phyloP scores from a whole-genome alignment of 2,888 invertebrate genomes.

The Linnaemya tessellans region DNA sequence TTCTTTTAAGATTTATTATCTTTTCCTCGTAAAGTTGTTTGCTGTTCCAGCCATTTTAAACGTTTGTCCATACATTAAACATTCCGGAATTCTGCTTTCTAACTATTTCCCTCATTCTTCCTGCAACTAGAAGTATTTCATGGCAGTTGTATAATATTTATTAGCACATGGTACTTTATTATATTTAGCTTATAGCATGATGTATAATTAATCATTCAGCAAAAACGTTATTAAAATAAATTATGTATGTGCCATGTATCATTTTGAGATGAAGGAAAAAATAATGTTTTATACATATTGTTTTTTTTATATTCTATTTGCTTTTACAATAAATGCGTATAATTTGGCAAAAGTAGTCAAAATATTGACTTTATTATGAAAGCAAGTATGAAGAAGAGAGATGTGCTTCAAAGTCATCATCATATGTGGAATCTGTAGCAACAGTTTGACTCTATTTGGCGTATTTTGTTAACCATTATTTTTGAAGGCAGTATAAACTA shows the following conservation, averaged over 20 bases:
- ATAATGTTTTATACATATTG: not conserved
- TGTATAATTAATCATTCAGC: slow-evolving; percentile 32
- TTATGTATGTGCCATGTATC: slow-evolving; percentile 33
- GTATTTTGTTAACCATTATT: slow-evolving; percentile 37
- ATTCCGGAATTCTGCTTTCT: not conserved
- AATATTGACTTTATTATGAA: not conserved
- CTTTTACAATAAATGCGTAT: not conserved
- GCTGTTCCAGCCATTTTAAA: not conserved
- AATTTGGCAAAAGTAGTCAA: slow-evolving; percentile 9
- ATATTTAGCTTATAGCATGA: not conserved
- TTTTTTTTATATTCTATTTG: too few species aligned
- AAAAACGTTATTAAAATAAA: slow-evolving; percentile 44
- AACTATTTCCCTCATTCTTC: not conserved
- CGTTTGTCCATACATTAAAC: not conserved
- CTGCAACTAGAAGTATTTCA: not conserved
- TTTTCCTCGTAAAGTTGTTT: not conserved
- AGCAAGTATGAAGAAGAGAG: not conserved
- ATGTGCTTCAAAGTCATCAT: not conserved
- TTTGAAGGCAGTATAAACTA: slow-evolving; percentile 11
- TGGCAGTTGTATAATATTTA: not conserved
- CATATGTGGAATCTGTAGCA: not conserved
- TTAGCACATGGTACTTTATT: slow-evolving; percentile 7
- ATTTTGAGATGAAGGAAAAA: not conserved
- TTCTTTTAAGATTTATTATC: not conserved
- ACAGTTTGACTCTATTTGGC: slow-evolving; percentile 30